Percentiles rank a stretch among this genome's conserved stretches.
Evolutionary conservation across 2,113 vertebrate species (phyloP).

Genomic region (Sorex araneus): DNA sequence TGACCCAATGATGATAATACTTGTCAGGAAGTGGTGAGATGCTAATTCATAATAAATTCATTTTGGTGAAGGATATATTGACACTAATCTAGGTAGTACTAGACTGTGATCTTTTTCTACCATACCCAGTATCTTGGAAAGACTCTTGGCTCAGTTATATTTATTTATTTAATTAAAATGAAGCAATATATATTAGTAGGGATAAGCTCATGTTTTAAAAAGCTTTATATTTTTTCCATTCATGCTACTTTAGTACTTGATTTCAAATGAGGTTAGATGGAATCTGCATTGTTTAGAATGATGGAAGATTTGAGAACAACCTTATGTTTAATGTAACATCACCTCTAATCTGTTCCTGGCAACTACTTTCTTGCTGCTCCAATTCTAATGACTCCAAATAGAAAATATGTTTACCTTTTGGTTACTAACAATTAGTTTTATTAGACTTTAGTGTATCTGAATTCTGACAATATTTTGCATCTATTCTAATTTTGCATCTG

Average conservation of each 20-base stretch:
- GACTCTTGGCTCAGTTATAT: neutral
- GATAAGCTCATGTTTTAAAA: neutral
- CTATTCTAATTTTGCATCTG: neutral
- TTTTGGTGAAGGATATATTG: neutral
- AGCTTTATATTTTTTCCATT: neutral
- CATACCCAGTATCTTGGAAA: neutral
- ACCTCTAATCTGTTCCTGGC: neutral
- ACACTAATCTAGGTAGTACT: neutral
- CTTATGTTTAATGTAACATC: neutral
- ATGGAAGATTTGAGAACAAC: neutral
- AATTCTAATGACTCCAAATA: neutral
- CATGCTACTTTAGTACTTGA: neutral
- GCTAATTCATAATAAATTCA: neutral
- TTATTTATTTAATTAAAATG: constrained; percentile 33
- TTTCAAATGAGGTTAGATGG: neutral
- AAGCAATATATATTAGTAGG: neutral
- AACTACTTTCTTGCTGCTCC: neutral
- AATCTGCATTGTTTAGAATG: neutral
- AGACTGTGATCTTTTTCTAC: neutral
- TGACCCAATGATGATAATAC: neutral
- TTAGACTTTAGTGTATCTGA: neutral
- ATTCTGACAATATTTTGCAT: neutral
- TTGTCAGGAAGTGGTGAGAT: neutral
- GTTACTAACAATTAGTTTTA: neutral
- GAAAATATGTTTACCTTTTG: neutral